Evolutionary conservation across 2,797 vertebrate genomes (phyloP).

Genomic region (Oryzias dopingdopingensis): DNA sequence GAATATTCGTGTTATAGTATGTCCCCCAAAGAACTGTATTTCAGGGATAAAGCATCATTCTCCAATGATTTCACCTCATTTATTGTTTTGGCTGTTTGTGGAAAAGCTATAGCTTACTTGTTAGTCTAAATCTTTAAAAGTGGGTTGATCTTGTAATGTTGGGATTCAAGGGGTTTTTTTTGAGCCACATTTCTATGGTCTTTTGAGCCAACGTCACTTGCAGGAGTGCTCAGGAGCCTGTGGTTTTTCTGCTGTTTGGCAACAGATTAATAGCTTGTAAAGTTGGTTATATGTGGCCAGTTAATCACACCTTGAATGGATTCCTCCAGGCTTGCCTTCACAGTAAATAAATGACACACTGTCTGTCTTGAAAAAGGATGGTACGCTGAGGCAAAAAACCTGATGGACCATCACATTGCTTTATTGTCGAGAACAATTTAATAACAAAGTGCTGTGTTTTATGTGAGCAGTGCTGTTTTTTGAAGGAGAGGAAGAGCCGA

Average conservation of each 20-base stretch:
- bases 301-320: constrained; percentile 52
- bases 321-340: constrained; percentile 40
- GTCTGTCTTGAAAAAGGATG: constrained; percentile 46
- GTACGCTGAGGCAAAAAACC: constrained; percentile 50
- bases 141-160: too few relatives aligned
- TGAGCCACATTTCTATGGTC: constrained; percentile 3
- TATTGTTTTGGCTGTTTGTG: too few relatives aligned
- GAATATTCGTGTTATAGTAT: too few relatives aligned
- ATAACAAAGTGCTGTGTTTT: constrained; percentile 47
- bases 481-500: constrained; percentile 29
- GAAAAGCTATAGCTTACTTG: too few relatives aligned
- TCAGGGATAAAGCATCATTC: too few relatives aligned
- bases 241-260: constrained; percentile 18
- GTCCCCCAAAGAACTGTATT: too few relatives aligned
- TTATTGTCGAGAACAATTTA: constrained; percentile 73
- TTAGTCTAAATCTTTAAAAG: too few relatives aligned
- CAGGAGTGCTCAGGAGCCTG: neutral
- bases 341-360: constrained; percentile 49
- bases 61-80: too few relatives aligned
- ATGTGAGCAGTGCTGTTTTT: constrained; percentile 23
- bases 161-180: neutral
- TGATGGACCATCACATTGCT: constrained; percentile 72
- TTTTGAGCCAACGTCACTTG: constrained; percentile 1
- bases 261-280: constrained; percentile 23
- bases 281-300: constrained; percentile 24